phyloP scores from a whole-genome alignment of 2,113 vertebrate genomes.

The Lophius piscatorius region DNA sequence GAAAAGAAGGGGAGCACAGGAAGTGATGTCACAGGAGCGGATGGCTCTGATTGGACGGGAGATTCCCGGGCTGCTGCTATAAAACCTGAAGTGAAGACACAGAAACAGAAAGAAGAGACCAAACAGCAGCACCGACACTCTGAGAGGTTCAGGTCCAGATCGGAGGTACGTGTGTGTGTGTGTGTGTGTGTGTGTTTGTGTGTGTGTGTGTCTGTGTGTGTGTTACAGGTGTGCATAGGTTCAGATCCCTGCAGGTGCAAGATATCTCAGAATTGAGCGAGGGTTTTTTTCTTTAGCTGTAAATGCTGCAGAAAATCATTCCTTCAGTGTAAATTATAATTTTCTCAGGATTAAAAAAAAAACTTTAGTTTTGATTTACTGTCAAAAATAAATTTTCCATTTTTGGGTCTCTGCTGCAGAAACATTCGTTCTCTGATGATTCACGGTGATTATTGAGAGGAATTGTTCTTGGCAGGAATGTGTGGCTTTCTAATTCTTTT shows the following conservation, averaged over 20 bases:
- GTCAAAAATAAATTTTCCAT: too few relatives aligned
- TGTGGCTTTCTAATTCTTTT: too few relatives aligned
- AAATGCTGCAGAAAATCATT: too few relatives aligned
- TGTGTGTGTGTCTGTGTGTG: conserved; percentile 26
- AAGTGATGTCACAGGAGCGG: conserved; percentile 50
- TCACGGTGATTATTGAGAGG: too few relatives aligned
- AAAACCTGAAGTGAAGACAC: conserved; percentile 56
- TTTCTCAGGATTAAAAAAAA: too few relatives aligned
- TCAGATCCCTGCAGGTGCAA: conserved; percentile 13
- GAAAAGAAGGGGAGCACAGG: conserved; percentile 24
- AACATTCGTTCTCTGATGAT: too few relatives aligned
- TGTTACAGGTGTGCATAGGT: conserved; percentile 29
- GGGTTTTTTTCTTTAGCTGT: background rate
- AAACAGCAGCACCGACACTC: conserved; percentile 15
- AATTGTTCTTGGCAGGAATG: too few relatives aligned
- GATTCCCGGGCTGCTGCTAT: conserved; percentile 59
- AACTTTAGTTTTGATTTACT: too few relatives aligned
- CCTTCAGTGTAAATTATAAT: too few relatives aligned
- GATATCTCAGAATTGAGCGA: fast-evolving
- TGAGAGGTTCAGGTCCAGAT: too few relatives aligned
- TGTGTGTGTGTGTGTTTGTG: conserved; percentile 13
- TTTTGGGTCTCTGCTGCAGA: too few relatives aligned
- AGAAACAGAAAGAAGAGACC: conserved; percentile 36
- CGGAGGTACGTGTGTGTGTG: conserved; percentile 42
- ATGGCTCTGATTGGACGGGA: conserved; percentile 47